Evolutionary conservation across 2,113 vertebrate genomes (phyloP), one percentile per base, ranked within the genome.

Genomic region (Epinephelus fuscoguttatus): DNA sequence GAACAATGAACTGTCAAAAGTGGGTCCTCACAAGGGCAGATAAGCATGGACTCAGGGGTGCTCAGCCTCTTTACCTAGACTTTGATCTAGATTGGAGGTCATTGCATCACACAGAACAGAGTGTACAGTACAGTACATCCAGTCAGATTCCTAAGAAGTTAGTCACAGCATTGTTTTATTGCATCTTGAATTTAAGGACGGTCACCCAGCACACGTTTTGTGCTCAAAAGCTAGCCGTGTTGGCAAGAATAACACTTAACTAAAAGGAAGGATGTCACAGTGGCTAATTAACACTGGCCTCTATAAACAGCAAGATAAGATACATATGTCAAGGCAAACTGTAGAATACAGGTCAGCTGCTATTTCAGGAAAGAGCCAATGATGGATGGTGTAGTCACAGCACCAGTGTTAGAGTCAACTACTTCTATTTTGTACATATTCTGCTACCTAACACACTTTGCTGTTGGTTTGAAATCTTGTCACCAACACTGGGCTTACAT

Each of bases 21-120:
- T n/a, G 0, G 61, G 61, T 70, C 56, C 63, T 30, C 42, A 27
- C 52, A 72, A 67, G 33, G 53, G 55, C 69, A 50, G 47, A 45
- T 56, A 69, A 9, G 40, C 23, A 10, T 11, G 15, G 14, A 69
- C 10, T 60, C 57, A 25, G 15, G 21, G 69, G 25, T 23, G 42
- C 68, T 53, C 68, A 50, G 21, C 15, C 23, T 62, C 19, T 59
- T 37, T 60, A 37, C 33, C 15, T 67, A 1, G 17, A 56, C 13
- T 45, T 30, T 27, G 62, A 70, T 75, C 25, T 25, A 10, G 23
- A 64, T 60, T 69, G 47, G 82, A 73, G 59, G 62, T 61, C 52
- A 57, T 33, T 74, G 69, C 80, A 49, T 77, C 78, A 82, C n/a
- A 30, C 64, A 47, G 73, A 33, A 45, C 17, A 63, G 33, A 61